Evolutionary conservation across 2,113 vertebrate species (phyloP).

Genomic region (Epinephelus cyanopodus): DNA sequence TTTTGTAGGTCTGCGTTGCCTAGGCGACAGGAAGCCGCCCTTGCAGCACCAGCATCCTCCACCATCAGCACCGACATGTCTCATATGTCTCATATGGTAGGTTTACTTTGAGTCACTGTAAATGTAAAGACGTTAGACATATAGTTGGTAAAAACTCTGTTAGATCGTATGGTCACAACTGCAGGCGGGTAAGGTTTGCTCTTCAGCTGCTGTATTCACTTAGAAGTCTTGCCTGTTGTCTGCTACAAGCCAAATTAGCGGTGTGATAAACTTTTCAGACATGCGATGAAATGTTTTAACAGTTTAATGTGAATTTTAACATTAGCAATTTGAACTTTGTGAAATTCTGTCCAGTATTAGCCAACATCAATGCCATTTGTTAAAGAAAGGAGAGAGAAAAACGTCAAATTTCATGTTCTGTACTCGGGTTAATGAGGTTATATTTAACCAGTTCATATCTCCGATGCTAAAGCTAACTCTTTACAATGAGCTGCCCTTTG

Average conservation of each 20-base stretch:
- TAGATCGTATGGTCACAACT: not conserved
- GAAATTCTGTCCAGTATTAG: not conserved
- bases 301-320: not conserved
- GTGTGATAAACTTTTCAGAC: not conserved
- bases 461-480: too few species aligned
- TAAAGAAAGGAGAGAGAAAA: too few species aligned
- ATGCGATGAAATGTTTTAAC: not conserved
- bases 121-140: not conserved
- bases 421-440: too few species aligned
- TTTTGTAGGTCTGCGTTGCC: slow-evolving; percentile 39
- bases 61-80: not conserved
- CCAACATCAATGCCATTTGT: not conserved
- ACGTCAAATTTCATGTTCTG: not conserved
- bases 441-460: too few species aligned
- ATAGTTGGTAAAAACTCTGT: not conserved
- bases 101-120: not conserved
- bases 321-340: not conserved
- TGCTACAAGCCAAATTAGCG: not conserved
- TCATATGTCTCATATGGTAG: slow-evolving; percentile 5
- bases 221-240: not conserved
- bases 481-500: too few species aligned
- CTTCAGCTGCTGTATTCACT: not conserved
- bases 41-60: not conserved
- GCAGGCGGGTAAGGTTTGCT: too few species aligned
- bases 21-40: slow-evolving; percentile 35